These are phyloP conservation scores for Agrypnia vestita DNA, from an alignment of 1,140 invertebrate species.

Conservation along the genomic window DNA sequence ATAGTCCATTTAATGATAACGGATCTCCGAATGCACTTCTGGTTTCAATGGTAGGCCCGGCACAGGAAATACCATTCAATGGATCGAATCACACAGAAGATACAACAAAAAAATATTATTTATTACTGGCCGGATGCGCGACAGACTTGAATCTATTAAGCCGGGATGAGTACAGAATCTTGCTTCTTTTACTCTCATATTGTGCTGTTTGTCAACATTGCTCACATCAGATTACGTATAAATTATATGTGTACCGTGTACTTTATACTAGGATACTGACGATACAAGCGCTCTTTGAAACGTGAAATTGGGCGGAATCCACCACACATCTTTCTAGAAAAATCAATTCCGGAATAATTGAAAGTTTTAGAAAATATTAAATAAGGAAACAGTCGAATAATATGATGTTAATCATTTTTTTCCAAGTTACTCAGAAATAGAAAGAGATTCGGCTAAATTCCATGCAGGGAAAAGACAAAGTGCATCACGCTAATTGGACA, in stretches of 20 bases:
- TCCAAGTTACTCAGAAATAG: too few relatives aligned
- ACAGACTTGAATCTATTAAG: constrained; percentile 45
- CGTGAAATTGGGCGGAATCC: too few relatives aligned
- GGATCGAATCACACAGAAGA: constrained; percentile 46
- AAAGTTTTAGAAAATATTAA: too few relatives aligned
- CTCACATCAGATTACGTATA: neutral
- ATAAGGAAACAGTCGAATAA: too few relatives aligned
- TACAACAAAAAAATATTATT: constrained; percentile 47
- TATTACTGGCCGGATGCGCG: constrained; percentile 50
- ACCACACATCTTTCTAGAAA: too few relatives aligned
- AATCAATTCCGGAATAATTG: too few relatives aligned
- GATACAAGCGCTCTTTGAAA: too few relatives aligned
- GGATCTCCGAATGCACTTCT: constrained; percentile 11
- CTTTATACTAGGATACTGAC: neutral
- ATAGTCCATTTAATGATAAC: constrained; percentile 12
- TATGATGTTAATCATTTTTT: too few relatives aligned
- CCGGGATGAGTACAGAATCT: constrained; percentile 12
- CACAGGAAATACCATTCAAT: constrained; percentile 54
- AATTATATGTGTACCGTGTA: neutral
- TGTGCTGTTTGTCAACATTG: neutral
- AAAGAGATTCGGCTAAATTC: too few relatives aligned
- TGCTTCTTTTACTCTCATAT: neutral
- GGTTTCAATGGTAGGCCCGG: neutral
- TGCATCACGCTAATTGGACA: too few relatives aligned
- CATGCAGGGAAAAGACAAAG: too few relatives aligned